These are phyloP conservation scores for Peromyscus leucopus DNA, from an alignment of 2,113 vertebrate species.

Conservation along the genomic window DNA sequence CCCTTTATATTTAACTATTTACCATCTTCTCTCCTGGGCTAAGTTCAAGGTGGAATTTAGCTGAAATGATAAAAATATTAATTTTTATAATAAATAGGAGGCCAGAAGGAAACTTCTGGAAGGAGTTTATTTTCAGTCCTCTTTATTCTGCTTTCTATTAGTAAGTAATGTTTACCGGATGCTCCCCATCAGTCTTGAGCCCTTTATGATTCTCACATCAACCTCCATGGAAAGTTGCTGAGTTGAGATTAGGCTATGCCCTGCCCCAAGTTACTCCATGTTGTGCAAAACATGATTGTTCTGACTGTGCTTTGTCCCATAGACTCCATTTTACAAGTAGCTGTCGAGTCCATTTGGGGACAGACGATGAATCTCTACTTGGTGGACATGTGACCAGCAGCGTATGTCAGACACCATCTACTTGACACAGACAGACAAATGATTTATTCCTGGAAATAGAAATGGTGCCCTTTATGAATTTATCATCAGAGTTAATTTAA, in stretches of 20 bases:
- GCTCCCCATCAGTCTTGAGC: neutral
- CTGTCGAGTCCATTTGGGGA: neutral
- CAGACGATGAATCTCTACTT: neutral
- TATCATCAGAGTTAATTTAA: neutral
- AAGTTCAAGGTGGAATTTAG: neutral
- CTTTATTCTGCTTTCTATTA: neutral
- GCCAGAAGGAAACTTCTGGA: neutral
- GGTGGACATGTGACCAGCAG: neutral
- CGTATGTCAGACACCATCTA: neutral
- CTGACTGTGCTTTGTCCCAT: neutral
- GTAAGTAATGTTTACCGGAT: neutral
- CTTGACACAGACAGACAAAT: neutral
- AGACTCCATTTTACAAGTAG: neutral
- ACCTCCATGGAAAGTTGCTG: neutral
- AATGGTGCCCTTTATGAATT: neutral
- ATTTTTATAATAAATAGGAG: neutral
- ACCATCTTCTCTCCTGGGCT: neutral
- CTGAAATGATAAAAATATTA: slow-evolving; percentile 1
- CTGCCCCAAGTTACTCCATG: neutral
- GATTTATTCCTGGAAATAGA: neutral
- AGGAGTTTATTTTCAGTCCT: neutral
- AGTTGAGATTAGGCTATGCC: neutral
- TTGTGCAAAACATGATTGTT: neutral
- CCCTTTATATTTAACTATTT: neutral
- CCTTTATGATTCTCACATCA: neutral